Evolutionary conservation across 2,113 vertebrate genomes (phyloP), one percentile per base, ranked within the genome.

Genomic region (Tenrec ecaudatus): DNA sequence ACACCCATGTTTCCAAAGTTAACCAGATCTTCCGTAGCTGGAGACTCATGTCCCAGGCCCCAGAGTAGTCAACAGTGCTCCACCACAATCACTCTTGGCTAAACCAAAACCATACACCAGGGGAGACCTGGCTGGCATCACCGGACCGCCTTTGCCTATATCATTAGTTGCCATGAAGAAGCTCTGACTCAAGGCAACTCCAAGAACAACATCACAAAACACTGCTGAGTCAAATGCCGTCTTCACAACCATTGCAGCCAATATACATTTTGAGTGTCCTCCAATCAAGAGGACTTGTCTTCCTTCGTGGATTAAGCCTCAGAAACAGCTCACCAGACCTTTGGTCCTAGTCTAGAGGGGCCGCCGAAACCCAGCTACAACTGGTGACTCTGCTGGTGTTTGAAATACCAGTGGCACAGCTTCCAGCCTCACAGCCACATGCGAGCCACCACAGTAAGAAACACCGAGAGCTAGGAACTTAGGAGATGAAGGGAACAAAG

Each of bases 11-110:
- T 31, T 53, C 2, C 68, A n/a, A 22, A 19, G 31, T 20, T 57
- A 57, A 9, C 47, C 25, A 62, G 36, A 15, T 53, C 62, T 62
- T 87, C 82, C 47, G 38, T 3, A 12, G 5, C 77, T n/a, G 6
- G 12, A 53, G 47, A 53, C 47, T 53, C 47, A 2, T 53, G 47
- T 14, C 47, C 47, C 6, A 16, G 20, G 6, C 25, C 36, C 29
- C 15, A 10, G 33, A 43, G 82, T 69, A 69, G 31, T 9, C 31
- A 60, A 2, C 33, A 38, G 12, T 23, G 40, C 10, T 1, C 2
- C 6, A 5, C 0, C 7, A 4, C 43, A 69, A 2, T 23, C 29
- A 40, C 36, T 25, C 25, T 29, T 1, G 8, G n/a, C 3, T 12
- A 40, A 16, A 33, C 38, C 68, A 47, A 58, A 29, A 31, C 29